These are phyloP conservation scores for Poeciliopsis turrubarensis DNA, from an alignment of 2,113 vertebrate species.

Conservation along the genomic window DNA sequence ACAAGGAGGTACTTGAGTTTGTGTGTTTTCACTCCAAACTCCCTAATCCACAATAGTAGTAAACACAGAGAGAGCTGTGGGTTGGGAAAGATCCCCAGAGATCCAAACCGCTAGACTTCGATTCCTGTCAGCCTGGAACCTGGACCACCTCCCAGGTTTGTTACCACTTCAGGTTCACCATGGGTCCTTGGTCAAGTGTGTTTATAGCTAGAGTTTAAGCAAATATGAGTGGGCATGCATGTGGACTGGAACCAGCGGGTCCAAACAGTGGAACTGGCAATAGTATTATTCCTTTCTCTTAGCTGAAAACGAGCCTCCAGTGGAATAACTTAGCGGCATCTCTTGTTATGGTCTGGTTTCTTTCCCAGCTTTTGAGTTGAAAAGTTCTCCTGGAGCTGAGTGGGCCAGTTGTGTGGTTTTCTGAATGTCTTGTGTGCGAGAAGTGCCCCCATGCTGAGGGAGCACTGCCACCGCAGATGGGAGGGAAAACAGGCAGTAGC, in stretches of 20 bases:
- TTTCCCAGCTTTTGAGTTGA: conserved; percentile 46
- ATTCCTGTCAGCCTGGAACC: conserved; percentile 40
- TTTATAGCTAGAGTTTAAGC: conserved; percentile 19
- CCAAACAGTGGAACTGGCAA: conserved; percentile 49
- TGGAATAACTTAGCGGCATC: conserved; percentile 46
- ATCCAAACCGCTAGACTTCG: conserved; percentile 61
- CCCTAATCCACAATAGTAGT: conserved; percentile 26
- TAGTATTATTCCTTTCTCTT: conserved; percentile 51
- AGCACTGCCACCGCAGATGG: conserved; percentile 49
- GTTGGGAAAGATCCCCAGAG: conserved; percentile 24
- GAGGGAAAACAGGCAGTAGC: conserved; percentile 45
- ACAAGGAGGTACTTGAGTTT: conserved; percentile 3
- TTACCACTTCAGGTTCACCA: conserved; percentile 54
- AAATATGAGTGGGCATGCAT: conserved; percentile 36
- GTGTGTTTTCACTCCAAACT: conserved; percentile 19
- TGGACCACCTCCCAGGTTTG: conserved; percentile 21
- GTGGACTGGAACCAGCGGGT: conserved; percentile 34
- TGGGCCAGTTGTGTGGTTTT: conserved; percentile 51
- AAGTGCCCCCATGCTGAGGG: conserved; percentile 31
- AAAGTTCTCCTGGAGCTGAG: conserved; percentile 48
- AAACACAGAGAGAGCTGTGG: conserved; percentile 24
- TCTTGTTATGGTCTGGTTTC: conserved; percentile 52
- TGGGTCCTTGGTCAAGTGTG: conserved; percentile 25
- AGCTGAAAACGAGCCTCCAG: conserved; percentile 49
- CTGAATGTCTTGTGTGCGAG: conserved; percentile 19